Evolutionary conservation across 2,888 invertebrate genomes (phyloP), one percentile per base, ranked within the genome.

Genomic region (Drosophila peninsularis): DNA sequence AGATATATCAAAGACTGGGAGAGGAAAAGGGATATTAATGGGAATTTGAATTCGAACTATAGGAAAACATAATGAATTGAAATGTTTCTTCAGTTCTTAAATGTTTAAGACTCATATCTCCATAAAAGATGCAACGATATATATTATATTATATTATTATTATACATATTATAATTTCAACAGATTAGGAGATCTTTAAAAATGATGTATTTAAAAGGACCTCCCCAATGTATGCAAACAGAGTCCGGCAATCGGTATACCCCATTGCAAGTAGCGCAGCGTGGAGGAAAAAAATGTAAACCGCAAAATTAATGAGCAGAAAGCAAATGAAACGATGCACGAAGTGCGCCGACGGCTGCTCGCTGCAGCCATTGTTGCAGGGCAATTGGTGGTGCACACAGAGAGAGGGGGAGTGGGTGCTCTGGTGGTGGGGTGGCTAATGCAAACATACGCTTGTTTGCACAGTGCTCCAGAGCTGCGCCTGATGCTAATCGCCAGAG

Each of bases 361-460:
- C 56, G 57, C 30, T 45, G 61, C 68, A 53, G 39, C 52, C 49
- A 56, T 44, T 45, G 45, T 61, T 54, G 39, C 19, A 42, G 14
- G 36, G 41, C 37, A 11, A 21, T 24, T 24, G 44, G 53, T 61
- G 34, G 14, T 5, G 14, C 21, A 3, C 2, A 7, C 10, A 30
- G 57, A 11, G 11, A n/a, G 17, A 39, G 39, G 0, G 17, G 13
- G 13, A 13, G 34, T 19, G 50, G 32, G 34, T 5, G 50, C 50
- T 21, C 7, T 19, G 24, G 11, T 19, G 19, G 7, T 39, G 17
- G 19, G 50, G 68, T 50, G 44, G 45, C 78, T 88, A 89, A 89
- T 82, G 77, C 85, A 85, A 89, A 82, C 85, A 89, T 89, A 85
- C 89, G 85, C 78, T 89, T 88, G 71, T 89, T 89, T 85, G 85